phyloP scores from a whole-genome alignment of 2,888 invertebrate genomes.

The Dolomedes plantarius region DNA sequence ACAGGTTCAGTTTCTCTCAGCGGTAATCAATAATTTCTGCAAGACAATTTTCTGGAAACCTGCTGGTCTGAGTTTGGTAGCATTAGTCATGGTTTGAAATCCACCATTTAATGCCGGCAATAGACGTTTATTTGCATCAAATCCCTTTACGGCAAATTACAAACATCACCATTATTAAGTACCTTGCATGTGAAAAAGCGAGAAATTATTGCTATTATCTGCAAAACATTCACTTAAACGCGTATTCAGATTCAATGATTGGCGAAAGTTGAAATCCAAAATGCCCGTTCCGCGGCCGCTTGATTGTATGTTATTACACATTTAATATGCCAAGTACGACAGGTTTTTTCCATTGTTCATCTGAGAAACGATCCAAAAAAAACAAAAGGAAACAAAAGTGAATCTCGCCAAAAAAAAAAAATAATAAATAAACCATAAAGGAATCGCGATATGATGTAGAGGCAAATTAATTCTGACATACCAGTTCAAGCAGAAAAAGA shows the following conservation, averaged over 20 bases:
- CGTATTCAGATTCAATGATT: not conserved
- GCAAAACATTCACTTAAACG: not conserved
- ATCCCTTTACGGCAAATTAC: no score
- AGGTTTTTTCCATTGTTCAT: not conserved
- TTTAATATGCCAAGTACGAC: constrained; percentile 2
- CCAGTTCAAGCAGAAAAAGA: not conserved
- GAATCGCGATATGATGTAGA: not conserved
- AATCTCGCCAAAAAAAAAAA: not conserved
- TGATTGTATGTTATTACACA: constrained; percentile 6
- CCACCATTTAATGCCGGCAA: no score
- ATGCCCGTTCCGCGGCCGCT: not conserved
- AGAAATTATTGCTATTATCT: not conserved
- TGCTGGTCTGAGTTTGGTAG: no score
- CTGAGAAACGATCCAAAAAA: not conserved
- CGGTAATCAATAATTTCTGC: no score
- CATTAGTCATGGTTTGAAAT: no score
- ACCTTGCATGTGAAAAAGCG: not conserved
- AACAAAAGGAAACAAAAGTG: not conserved
- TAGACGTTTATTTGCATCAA: no score
- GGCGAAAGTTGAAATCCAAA: no score
- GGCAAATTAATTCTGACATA: constrained; percentile 9
- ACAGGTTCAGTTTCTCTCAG: no score
- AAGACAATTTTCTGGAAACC: no score
- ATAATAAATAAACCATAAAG: not conserved
- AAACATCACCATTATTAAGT: no score